Evolutionary conservation across 2,113 vertebrate species (phyloP).

Genomic region (Oreochromis aureus): DNA sequence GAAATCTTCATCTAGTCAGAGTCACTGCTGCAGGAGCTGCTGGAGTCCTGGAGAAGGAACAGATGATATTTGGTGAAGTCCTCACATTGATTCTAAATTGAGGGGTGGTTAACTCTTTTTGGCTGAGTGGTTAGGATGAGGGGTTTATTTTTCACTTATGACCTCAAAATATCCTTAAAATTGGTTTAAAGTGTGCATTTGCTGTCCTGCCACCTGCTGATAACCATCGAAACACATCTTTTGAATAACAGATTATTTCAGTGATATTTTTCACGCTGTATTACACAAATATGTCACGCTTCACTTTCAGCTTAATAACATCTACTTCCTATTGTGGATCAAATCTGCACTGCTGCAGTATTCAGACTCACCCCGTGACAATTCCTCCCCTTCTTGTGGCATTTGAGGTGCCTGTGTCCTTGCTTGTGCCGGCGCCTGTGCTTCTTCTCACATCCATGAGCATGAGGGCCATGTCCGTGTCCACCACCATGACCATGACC

Average conservation of each 20-base stretch:
- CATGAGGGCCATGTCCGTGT: background rate
- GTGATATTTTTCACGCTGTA: too few relatives aligned
- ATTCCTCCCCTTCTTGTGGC: slow-evolving; percentile 50
- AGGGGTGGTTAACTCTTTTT: background rate
- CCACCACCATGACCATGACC: background rate
- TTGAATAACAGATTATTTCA: too few relatives aligned
- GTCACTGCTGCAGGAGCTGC: background rate
- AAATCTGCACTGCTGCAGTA: background rate
- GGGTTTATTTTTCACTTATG: background rate
- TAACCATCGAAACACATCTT: too few relatives aligned
- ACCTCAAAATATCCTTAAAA: background rate
- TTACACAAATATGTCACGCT: too few relatives aligned
- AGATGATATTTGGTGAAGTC: background rate
- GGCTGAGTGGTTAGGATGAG: background rate
- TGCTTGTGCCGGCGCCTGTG: slow-evolving; percentile 1
- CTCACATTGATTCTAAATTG: background rate
- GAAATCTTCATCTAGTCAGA: background rate
- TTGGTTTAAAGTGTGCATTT: background rate
- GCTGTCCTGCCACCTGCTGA: too few relatives aligned
- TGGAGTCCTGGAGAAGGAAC: background rate
- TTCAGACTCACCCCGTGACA: slow-evolving; percentile 22
- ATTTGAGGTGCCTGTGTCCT: background rate
- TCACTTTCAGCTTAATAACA: too few relatives aligned
- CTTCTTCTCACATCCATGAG: background rate
- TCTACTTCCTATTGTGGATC: background rate